phyloP scores from a whole-genome alignment of 2,113 vertebrate genomes.

The Aleadryas rufinucha region DNA sequence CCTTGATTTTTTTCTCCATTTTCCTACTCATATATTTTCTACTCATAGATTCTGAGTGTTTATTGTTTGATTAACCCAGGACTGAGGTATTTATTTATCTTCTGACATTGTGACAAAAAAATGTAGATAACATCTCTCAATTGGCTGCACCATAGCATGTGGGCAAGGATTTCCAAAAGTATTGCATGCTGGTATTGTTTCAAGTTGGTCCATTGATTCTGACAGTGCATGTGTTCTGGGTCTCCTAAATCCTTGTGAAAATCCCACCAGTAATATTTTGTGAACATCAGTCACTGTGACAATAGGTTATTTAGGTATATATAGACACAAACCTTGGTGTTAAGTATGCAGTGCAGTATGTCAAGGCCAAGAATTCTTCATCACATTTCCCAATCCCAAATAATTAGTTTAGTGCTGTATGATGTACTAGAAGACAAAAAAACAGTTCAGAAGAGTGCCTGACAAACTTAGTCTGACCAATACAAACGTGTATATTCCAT shows the following conservation, averaged over 20 bases:
- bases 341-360: fast-evolving
- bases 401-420: not conserved
- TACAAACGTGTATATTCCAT: not conserved
- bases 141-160: not conserved
- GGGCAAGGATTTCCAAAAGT: not conserved
- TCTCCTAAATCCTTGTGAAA: not conserved
- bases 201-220: not conserved
- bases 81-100: not conserved
- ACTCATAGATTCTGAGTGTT: not conserved
- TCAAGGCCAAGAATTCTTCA: not conserved
- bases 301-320: not conserved
- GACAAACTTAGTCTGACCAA: not conserved
- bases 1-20: not conserved
- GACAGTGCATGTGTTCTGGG: not conserved
- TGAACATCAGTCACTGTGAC: not conserved
- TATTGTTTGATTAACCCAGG: not conserved
- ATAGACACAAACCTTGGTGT: no score
- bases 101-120: not conserved
- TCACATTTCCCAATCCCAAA: not conserved
- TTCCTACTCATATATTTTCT: not conserved
- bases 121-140: not conserved
- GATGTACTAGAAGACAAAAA: not conserved
- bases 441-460: not conserved
- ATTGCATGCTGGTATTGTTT: not conserved
- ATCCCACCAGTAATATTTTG: not conserved